These are phyloP conservation scores for Gallinago solitaria DNA, from an alignment of 2,797 vertebrate species.

Conservation along the genomic window DNA sequence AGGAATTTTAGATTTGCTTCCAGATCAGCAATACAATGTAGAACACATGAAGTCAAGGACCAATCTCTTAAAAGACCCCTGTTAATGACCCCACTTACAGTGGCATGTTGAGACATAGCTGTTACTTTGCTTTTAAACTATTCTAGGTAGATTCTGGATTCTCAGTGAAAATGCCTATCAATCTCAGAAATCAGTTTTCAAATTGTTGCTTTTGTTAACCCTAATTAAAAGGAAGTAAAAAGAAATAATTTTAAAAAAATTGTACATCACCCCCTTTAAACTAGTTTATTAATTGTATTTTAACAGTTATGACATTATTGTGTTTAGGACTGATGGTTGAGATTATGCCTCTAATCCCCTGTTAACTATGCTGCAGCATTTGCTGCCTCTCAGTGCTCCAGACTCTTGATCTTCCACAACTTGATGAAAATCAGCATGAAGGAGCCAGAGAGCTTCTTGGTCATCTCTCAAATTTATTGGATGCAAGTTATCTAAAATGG, in stretches of 20 bases:
- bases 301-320: background rate
- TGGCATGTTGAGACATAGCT: background rate
- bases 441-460: background rate
- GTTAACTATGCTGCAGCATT: background rate
- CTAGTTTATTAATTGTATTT: background rate
- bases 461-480: background rate
- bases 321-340: background rate
- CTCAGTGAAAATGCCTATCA: background rate
- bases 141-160: background rate
- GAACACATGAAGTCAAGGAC: background rate
- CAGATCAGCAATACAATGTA: background rate
- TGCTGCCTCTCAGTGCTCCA: background rate
- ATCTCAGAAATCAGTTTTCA: background rate
- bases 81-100: background rate
- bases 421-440: background rate
- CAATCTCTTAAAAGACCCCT: background rate
- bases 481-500: background rate
- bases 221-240: background rate
- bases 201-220: background rate
- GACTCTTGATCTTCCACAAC: background rate
- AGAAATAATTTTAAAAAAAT: background rate
- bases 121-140: background rate
- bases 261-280: background rate
- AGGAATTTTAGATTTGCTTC: background rate
- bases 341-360: background rate